A percentile compares a stretch with the other conserved stretches of the same genome.
phyloP scores from a whole-genome alignment of 2,113 vertebrate genomes.

The Marmota flaviventris region DNA sequence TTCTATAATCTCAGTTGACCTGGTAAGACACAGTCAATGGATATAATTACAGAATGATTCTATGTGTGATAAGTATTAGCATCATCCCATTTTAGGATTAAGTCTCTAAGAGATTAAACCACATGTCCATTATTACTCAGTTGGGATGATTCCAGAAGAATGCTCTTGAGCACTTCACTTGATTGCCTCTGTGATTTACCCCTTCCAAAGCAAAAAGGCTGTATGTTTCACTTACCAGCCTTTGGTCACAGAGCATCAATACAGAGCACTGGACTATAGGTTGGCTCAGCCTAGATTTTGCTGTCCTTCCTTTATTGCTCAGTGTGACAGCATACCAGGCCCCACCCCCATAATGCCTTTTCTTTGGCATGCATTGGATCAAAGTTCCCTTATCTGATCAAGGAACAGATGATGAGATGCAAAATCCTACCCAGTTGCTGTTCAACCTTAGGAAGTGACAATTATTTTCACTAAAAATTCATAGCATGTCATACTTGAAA shows the following conservation, averaged over 20 bases:
- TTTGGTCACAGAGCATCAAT: not conserved
- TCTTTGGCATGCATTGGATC: not conserved
- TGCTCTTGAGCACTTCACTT: not conserved
- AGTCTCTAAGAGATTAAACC: not conserved
- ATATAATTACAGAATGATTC: not conserved
- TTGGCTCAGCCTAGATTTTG: not conserved
- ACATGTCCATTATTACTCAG: not conserved
- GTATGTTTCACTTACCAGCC: not conserved
- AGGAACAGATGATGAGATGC: not conserved
- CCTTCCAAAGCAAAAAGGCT: not conserved
- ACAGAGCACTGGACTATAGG: not conserved
- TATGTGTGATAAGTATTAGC: not conserved
- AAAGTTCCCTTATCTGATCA: not conserved
- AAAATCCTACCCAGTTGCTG: not conserved
- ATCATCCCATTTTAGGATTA: not conserved
- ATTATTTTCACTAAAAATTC: constrained; percentile 53
- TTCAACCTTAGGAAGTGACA: constrained; percentile 36
- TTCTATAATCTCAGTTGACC: not conserved
- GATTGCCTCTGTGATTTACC: not conserved
- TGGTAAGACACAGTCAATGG: not conserved
- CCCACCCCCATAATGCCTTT: not conserved
- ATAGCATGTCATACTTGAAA: constrained; percentile 33
- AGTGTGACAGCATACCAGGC: not conserved
- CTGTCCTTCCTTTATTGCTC: not conserved
- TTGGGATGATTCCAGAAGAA: not conserved